Base-by-base conservation (phyloP, 2,113 vertebrate species). In the Lophotis ruficrista region DNA sequence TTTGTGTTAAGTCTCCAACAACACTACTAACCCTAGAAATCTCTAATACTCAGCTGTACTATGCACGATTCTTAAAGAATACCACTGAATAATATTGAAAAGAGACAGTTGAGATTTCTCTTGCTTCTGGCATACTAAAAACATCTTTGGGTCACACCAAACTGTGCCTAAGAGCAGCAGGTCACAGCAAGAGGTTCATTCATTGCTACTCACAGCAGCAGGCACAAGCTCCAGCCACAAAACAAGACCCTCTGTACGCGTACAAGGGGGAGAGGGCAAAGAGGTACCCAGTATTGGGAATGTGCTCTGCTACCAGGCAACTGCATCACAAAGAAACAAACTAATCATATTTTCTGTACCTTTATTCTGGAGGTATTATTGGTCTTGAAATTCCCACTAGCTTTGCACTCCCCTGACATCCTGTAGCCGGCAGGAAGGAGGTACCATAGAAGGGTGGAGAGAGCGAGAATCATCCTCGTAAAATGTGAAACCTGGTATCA, bases 231-330 rank as follows among this genome's bases (percentile, higher is more conserved):
- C 30, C 51, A 87, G 5, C 25, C 31, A 75, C 24, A 64, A 66
- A 82, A 3, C 25, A 81, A 66, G 9, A 66, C 7, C 6, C 9
- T 48, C 50, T 65, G 9, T 16, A 35, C 19, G 7, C 27, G 57
- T 2, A 41, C 4, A 73, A n/a, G 2, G 16, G 1, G 19, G 8
- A 80, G 5, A 56, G 4, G 5, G 10, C n/a, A 80, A 90, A 64
- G 24, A 30, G 4, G 10, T 7, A 14, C 5, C 53, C 20, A 3
- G 8, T 2, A 5, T 1, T 6, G 5, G 5, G 27, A 48, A 58
- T 3, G 12, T 53, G 8, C 18, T 50, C 21, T 18, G 24, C 22
- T 17, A 88, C 21, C 14, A 85, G 8, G 2, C 25, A 84, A 45
- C 35, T n/a, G 15, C 18, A 38, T 7, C 33, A n/a, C 0, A 76